phyloP scores from a whole-genome alignment of 92 coral and sea anemone genomes.

The Anthopleura xanthogrammica region DNA sequence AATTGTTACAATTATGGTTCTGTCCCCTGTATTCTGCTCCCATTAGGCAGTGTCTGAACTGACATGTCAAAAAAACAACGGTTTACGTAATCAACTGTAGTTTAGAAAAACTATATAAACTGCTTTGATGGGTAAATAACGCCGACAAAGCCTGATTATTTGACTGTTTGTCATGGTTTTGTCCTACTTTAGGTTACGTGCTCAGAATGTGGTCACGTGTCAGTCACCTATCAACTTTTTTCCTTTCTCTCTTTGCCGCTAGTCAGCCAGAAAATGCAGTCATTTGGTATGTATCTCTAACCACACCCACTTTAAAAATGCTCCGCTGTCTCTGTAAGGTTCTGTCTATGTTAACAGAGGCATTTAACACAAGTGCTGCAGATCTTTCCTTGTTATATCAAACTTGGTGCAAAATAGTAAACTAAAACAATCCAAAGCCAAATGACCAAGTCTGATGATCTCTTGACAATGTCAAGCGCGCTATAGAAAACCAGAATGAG shows the following conservation, averaged over 20 bases:
- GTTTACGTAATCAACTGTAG: too few relatives aligned
- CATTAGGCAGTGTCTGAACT: too few relatives aligned
- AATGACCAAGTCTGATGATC: too few relatives aligned
- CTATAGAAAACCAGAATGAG: too few relatives aligned
- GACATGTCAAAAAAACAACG: too few relatives aligned
- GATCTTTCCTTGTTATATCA: too few relatives aligned
- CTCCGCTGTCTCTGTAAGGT: background rate
- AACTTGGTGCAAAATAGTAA: too few relatives aligned
- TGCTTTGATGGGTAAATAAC: background rate
- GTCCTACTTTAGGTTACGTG: constrained; percentile 56
- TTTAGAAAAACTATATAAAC: background rate
- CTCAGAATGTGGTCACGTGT: constrained; percentile 66
- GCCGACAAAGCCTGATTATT: background rate
- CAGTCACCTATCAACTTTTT: constrained; percentile 62
- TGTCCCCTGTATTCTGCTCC: too few relatives aligned
- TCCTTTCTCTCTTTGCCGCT: constrained; percentile 76
- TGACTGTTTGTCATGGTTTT: background rate
- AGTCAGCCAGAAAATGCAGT: constrained; percentile 56
- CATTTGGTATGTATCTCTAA: constrained; percentile 51
- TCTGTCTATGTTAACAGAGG: background rate
- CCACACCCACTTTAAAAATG: background rate
- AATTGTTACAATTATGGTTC: too few relatives aligned
- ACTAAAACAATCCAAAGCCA: too few relatives aligned
- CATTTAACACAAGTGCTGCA: too few relatives aligned
- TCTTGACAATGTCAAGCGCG: too few relatives aligned